Base-by-base conservation (phyloP, 1,140 invertebrate genomes). In the Drosophila nebulosa region DNA sequence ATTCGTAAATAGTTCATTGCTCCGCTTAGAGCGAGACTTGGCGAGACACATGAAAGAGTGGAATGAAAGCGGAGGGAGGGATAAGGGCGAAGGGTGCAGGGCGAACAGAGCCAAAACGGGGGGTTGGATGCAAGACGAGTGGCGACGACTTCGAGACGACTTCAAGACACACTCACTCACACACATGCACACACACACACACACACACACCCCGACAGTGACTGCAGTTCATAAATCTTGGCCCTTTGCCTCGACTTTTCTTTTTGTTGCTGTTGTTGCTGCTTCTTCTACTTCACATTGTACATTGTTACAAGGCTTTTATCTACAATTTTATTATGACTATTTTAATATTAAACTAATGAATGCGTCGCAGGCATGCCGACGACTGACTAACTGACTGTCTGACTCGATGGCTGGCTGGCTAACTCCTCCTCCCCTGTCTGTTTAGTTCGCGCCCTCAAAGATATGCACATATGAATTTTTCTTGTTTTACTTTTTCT, bases 271-370 rank as follows among this genome's bases (percentile, higher is more conserved):
- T 64, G n/a, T 21, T 59, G n/a, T 7, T 39, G 26, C 14, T 21
- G 55, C 24, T 18, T 57, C 9, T 21, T 52, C 36, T 32, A 32
- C 9, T 32, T 32, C 30, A 32, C 30, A 51, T 70, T 65, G 61
- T 67, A 62, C 81, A 86, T 86, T 85, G 80, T 85, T 78, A 81
- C 62, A 52, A 55, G 66, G 60, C 69, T 74, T 78, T 85, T 77
- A 86, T 77, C 80, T 80, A 85, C 81, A 73, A 81, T 78, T 86
- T 83, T 81, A 85, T 78, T 76, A 85, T 85, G 78, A 85, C 81
- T 85, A 85, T 85, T 85, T 85, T 85, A 85, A 85, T 85, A 81
- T 86, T 75, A 86, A 85, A 88, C 81, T 85, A 85, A 85, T 85
- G 81, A 85, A 85, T 85, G 81, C 81, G 78, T 85, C 64, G 62